Evolutionary conservation across 2,797 vertebrate genomes (phyloP).

Genomic region (Cyclopterus lumpus): DNA sequence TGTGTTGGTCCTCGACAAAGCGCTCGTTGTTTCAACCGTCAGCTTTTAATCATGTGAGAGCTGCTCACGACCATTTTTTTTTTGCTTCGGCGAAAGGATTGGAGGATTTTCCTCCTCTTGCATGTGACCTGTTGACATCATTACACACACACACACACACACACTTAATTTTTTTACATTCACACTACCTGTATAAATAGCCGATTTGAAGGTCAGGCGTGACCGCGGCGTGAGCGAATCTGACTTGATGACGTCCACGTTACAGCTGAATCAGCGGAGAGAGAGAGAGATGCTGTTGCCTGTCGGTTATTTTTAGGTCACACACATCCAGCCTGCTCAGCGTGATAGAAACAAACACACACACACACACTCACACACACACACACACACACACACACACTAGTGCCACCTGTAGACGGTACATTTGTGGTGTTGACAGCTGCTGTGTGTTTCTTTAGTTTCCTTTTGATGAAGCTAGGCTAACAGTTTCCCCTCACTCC

Average conservation of each 20-base stretch:
- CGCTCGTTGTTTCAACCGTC: constrained; percentile 57
- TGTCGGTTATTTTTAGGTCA: constrained; percentile 70
- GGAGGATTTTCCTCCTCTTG: not conserved
- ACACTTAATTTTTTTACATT: constrained; percentile 2
- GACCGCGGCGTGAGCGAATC: not conserved
- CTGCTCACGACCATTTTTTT: constrained; percentile 56
- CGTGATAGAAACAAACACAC: constrained; percentile 45
- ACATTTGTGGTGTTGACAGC: constrained; percentile 52
- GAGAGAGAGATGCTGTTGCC: constrained; percentile 20
- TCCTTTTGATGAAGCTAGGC: not conserved
- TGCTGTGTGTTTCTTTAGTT: constrained; percentile 8
- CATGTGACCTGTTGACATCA: constrained; percentile 35
- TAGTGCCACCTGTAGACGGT: constrained; percentile 67
- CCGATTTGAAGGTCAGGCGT: not conserved
- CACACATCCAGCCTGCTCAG: constrained; percentile 58
- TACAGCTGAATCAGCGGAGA: not conserved
- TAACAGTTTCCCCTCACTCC: not conserved
- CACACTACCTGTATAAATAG: not conserved
- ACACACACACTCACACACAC: constrained; percentile 32
- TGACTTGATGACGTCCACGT: not conserved
- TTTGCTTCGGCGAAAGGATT: constrained; percentile 27
- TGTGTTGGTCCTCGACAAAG: constrained; percentile 46
- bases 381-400: constrained; percentile 37
- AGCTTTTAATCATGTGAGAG: constrained; percentile 72
- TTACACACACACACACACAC: not conserved